Evolutionary conservation across 2,113 vertebrate species (phyloP), one percentile per base, ranked within the genome.

Genomic region (Girardinichthys multiradiatus): DNA sequence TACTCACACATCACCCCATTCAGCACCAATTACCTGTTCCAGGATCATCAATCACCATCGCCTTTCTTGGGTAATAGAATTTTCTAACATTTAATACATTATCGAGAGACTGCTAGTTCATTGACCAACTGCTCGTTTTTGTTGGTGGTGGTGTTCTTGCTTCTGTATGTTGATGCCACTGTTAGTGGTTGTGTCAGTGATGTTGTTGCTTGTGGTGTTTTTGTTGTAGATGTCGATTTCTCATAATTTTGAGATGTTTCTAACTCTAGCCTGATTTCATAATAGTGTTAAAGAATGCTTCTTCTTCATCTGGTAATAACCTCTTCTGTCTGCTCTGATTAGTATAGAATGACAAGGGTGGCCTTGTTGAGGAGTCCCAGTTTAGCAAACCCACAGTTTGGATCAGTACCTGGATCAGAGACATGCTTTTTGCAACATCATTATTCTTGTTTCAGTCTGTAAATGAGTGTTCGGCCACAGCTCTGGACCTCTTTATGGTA

Each of bases 21-120:
- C 45, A 1, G 76, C 72, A 9, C 64, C 86, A 4, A 68, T 86
- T 13, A 27, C 75, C 7, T 66, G 79, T 45, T 80, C 83, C 54
- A 51, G 45, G 65, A 91, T 85, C 28, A 76, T 81, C 35, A 87
- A 82, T 59, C 81, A 35, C 35, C 87, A 80, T 57, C 78, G 66
- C 42, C 64, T 90, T 27, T 74, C 79, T 68, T 85, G 85, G 93
- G 93, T 94, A 93, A 80, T 59, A 19, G 26, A 27, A 27, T 48
- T 65, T 31, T 28, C 66, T 33, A 67, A 26, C 12, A 12, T 63
- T 63, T 13, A 11, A 30, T 30, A 19, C 42, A 45, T 19, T 51
- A 45, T 17, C 17, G 4, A n/a, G 24, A n/a, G 24, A 54, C 21
- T n/a, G 3, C 17, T n/a, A n/a, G 21, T 17, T 51, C 48, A 21